Evolutionary conservation across 2,113 vertebrate genomes (phyloP), one percentile per base, ranked within the genome.

Genomic region (Genyomyrus donnyi): DNA sequence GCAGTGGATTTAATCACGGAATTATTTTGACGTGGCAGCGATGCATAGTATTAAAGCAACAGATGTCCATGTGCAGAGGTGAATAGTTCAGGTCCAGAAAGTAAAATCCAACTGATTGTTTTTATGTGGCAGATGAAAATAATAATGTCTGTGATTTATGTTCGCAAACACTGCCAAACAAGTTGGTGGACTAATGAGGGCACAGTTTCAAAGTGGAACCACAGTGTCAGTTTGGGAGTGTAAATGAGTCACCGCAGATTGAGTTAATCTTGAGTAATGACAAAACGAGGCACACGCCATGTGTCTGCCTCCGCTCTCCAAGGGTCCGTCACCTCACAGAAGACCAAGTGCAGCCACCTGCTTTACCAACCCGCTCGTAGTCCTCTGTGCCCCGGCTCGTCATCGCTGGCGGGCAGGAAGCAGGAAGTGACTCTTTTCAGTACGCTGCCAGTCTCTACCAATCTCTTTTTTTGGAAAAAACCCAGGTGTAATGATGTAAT

Each of bases 181-280:
- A 86, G 84, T 48, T 8, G 21, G 42, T 49, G 84, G 84, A 50
- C 11, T 86, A 46, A 49, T 10, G 46, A 86, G n/a, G 48, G 45
- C 84, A 48, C 9, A 48, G 50, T 50, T 86, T 49, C 48, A 86
- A 86, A 48, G 3, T 31, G 84, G 62, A 27, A 49, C n/a, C 3
- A 48, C 46, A 86, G 46, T 85, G 45, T 48, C 46, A 49, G 19
- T 86, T 86, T 50, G 62, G n/a, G 62, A 70, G 62, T 86, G 48
- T 86, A 50, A 50, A n/a, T 87, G 31, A 53, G 50, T 87, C 85
- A 85, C 83, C 15, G 21, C 50, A 87, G 74, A 80, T 87, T 52
- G 8, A 87, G 13, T 56, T 31, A 87, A 19, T 35, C 5, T 48
- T 53, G 50, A 87, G 85, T 42, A 56, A 87, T 87, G 50, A 53